Evolutionary conservation across 2,113 vertebrate species (phyloP).

Genomic region (Pholis gunnellus): DNA sequence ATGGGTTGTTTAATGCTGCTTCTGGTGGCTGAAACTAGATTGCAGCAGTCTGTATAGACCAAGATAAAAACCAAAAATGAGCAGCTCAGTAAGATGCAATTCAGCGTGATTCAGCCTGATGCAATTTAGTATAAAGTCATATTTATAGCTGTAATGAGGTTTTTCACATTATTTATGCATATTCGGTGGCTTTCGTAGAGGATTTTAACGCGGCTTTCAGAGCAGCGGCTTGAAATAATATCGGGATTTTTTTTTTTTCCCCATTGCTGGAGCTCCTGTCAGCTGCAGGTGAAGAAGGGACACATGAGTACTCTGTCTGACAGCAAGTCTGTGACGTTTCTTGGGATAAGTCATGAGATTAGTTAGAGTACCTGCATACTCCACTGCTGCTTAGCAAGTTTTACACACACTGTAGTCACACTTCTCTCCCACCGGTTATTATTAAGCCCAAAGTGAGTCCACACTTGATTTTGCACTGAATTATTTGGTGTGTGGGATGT

Average conservation of each 20-base stretch:
- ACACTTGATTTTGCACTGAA: slow-evolving; percentile 17
- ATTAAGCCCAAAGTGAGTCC: slow-evolving; percentile 21
- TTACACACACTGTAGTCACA: slow-evolving; percentile 25
- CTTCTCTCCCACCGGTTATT: slow-evolving; percentile 8
- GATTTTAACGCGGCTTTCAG: slow-evolving; percentile 19
- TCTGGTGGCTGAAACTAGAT: neutral
- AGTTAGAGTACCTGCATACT: slow-evolving; percentile 43
- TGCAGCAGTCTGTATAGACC: neutral
- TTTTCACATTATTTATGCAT: neutral
- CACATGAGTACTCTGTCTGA: slow-evolving; percentile 27
- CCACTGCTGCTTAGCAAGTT: slow-evolving; percentile 37
- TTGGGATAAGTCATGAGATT: slow-evolving; percentile 55
- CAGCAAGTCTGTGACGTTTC: slow-evolving; percentile 43
- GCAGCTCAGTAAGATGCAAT: neutral
- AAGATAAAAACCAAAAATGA: neutral
- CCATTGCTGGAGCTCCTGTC: slow-evolving; percentile 27
- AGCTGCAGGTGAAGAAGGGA: slow-evolving; percentile 51
- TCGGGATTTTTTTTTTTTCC: neutral
- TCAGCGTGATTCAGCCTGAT: neutral
- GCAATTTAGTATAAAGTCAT: neutral
- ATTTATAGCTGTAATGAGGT: neutral
- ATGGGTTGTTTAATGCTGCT: neutral
- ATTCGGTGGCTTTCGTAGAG: slow-evolving; percentile 12
- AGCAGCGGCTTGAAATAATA: slow-evolving; percentile 27
- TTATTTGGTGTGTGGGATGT: slow-evolving; percentile 20